These are phyloP conservation scores for Drosophila lacteicornis DNA, from an alignment of 1,140 invertebrate species.

Conservation along the genomic window DNA sequence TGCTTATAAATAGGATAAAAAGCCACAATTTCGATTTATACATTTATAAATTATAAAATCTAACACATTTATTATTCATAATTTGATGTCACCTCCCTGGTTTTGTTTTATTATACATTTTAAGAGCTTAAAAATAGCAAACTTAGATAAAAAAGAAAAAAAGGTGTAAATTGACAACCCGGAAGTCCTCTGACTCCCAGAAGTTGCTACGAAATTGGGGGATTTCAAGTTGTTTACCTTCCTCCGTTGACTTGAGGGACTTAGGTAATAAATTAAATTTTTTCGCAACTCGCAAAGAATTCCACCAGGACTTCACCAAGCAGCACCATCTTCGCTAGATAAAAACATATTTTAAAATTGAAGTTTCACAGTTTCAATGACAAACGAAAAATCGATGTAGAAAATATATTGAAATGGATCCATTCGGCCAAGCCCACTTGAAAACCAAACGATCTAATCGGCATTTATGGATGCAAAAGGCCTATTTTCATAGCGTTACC, in stretches of 20 bases:
- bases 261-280: no score
- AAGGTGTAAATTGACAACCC: background rate
- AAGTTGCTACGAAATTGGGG: background rate
- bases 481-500: conserved; percentile 48
- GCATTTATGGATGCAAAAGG: conserved; percentile 41
- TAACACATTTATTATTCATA: no score
- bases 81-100: no score
- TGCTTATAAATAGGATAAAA: no score
- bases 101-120: no score
- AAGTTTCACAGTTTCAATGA: conserved; percentile 9
- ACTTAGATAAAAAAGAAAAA: background rate
- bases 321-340: no score
- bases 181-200: conserved; percentile 2
- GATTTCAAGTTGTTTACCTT: no score
- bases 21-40: no score
- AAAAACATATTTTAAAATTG: conserved; percentile 7
- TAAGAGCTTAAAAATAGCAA: no score
- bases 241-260: no score
- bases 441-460: conserved; percentile 17
- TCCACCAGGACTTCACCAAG: background rate
- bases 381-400: background rate
- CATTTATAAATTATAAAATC: no score
- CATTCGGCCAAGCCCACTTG: conserved; percentile 29
- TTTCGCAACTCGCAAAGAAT: background rate
- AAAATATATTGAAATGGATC: conserved; percentile 33